Base-by-base conservation (phyloP, 2,888 invertebrate genomes). In the Limnephilus marmoratus region DNA sequence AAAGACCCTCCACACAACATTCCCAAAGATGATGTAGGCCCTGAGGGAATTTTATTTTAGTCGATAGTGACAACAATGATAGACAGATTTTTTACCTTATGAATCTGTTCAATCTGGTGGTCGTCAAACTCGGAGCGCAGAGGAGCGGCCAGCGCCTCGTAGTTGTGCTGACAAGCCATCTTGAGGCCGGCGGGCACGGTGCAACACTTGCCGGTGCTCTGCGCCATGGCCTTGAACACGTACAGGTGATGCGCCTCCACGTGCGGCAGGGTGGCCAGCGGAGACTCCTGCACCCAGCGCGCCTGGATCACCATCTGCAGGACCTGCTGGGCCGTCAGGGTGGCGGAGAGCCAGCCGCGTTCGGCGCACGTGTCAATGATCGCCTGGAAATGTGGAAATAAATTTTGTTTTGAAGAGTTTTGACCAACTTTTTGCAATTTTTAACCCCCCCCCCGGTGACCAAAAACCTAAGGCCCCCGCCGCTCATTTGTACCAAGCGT, bases 321-420 rank as follows among this genome's bases (percentile, higher is more conserved):
- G 15, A 98, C 94, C 94, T 97, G 96, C 94, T 98, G 98, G 92
- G 98, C 96, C 92, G 97, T 97, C 24, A 99, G 95, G 0, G 98
- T 97, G 2, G 98, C 97, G 9, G 97, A 96, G 12, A 99, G 96
- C 98, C 99, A 99, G 88, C 99, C 99, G 94, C 97, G 97, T 95
- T 99, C 98, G 0, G 99, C 98, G 85, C 98, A 97, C 18, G 98
- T 97, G 95, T 99, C 99, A 94, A 99, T 98, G 98, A 99, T 99
- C 34, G 99, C 99, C 98, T 99, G 96, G 85, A 34, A 68, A 24
- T 7, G 7, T 41, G 68, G 24, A 18, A 68, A 4, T 24, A 37
- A 37, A 37, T 37, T 37, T 37, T 37, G 3, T 37, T 37, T 3
- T 37, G 37, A 37, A 37, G 37, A 37, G 37, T 37, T 37, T 37